A percentile compares a stretch with the other conserved stretches of the same genome.
Evolutionary conservation across 1,140 invertebrate species (phyloP).

Genomic region (Euura lappo): DNA sequence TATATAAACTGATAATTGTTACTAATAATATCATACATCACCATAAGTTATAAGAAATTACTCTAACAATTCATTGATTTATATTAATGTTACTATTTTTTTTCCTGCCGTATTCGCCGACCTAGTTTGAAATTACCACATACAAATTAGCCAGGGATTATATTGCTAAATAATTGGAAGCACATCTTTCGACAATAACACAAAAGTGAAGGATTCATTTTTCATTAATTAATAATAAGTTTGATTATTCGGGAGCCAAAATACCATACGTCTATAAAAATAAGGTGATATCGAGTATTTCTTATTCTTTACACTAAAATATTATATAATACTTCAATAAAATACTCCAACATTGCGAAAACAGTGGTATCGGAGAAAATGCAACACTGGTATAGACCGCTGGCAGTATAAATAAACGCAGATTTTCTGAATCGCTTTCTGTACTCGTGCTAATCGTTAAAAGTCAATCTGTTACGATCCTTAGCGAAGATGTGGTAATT

Average conservation of each 20-base stretch:
- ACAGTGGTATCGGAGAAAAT: background rate
- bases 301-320: background rate
- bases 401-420: background rate
- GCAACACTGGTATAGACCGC: background rate
- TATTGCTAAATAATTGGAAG: too few relatives aligned
- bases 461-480: background rate
- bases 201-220: too few relatives aligned
- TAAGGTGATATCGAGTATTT: background rate
- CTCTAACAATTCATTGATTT: background rate
- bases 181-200: too few relatives aligned
- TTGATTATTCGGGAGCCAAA: too few relatives aligned
- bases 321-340: background rate
- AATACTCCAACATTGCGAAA: background rate
- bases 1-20: background rate
- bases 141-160: background rate
- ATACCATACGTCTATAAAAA: too few relatives aligned
- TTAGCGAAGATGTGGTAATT: background rate
- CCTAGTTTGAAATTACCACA: background rate
- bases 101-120: background rate
- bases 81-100: background rate
- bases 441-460: background rate
- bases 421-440: background rate
- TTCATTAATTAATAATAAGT: too few relatives aligned
- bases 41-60: background rate
- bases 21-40: conserved; percentile 5